phyloP scores from a whole-genome alignment of 92 coral and sea anemone species.

The Umimayanthus chanpuru region DNA sequence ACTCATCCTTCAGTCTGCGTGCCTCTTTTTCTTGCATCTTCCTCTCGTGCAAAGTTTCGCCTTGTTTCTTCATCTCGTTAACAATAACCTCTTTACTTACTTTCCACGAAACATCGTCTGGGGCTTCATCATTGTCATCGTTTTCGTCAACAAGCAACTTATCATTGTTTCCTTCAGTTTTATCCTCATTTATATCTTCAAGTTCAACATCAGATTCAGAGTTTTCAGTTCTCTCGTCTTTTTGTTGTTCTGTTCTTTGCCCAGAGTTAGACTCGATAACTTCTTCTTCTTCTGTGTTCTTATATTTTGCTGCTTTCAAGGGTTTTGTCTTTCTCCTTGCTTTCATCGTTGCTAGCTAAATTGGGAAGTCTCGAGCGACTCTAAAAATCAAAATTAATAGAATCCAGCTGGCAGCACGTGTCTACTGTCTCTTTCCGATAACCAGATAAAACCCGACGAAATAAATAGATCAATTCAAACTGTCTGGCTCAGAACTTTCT shows the following conservation, averaged over 20 bases:
- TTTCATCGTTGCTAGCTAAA: conserved; percentile 14
- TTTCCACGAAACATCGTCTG: conserved; percentile 81
- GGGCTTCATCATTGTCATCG: conserved; percentile 71
- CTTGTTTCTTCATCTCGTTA: conserved; percentile 61
- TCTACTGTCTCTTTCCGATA: not conserved
- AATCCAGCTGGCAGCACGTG: not conserved
- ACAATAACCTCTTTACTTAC: conserved; percentile 74
- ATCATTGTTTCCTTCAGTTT: conserved; percentile 4
- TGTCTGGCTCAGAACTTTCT: not conserved
- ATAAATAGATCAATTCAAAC: not conserved
- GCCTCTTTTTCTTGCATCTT: conserved; percentile 72
- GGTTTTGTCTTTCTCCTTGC: conserved; percentile 24
- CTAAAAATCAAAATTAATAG: too few relatives aligned
- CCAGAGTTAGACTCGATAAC: not conserved
- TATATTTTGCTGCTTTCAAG: conserved; percentile 12
- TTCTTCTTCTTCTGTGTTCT: not conserved
- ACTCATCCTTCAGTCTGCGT: conserved; percentile 73
- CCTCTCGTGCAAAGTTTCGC: conserved; percentile 55
- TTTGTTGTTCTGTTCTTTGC: not conserved
- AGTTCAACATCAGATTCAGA: conserved; percentile 24
- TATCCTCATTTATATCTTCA: not conserved
- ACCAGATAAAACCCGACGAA: not conserved
- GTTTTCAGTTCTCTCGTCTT: not conserved
- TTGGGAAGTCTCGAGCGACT: not conserved
- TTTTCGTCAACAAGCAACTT: conserved; percentile 6